phyloP scores from a whole-genome alignment of 1,140 invertebrate genomes.

The Nebria ingens region DNA sequence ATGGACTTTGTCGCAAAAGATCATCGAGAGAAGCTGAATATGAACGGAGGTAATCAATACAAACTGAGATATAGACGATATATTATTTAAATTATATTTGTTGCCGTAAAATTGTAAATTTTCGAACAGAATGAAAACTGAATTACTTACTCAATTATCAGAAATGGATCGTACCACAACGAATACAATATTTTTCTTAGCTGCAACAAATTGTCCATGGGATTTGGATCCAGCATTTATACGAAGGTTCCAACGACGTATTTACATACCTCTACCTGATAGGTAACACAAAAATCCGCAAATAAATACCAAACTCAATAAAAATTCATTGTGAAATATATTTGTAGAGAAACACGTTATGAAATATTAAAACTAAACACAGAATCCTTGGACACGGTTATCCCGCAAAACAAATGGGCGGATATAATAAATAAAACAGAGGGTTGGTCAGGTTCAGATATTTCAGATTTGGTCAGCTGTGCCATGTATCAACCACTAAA shows the following conservation, averaged over 20 bases:
- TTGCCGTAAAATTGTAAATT: no score
- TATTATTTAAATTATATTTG: constrained; percentile 12
- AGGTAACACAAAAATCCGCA: constrained; percentile 25
- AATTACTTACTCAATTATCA: constrained; percentile 43
- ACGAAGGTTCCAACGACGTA: constrained; percentile 45
- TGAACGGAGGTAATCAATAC: constrained; percentile 31
- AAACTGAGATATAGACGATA: constrained; percentile 17
- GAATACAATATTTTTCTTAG: constrained; percentile 37
- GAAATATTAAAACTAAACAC: constrained; percentile 31
- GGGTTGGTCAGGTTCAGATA: constrained; percentile 46
- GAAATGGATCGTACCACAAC: constrained; percentile 31
- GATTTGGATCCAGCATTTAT: constrained; percentile 50
- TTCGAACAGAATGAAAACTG: constrained; percentile 46
- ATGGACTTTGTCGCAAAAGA: constrained; percentile 43
- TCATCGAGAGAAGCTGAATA: constrained; percentile 40
- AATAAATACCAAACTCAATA: constrained; percentile 17
- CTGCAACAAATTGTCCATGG: constrained; percentile 56
- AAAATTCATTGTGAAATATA: constrained; percentile 10
- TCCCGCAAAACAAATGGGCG: constrained; percentile 33
- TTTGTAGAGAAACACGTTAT: constrained; percentile 28
- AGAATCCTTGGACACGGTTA: constrained; percentile 18
- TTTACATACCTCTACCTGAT: constrained; percentile 48
- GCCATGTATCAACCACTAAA: constrained; percentile 43
- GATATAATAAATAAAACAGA: constrained; percentile 38
- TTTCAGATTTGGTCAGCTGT: constrained; percentile 37